Evolutionary conservation across 1,140 invertebrate genomes (phyloP).

Genomic region (Drosophila fuyamai): DNA sequence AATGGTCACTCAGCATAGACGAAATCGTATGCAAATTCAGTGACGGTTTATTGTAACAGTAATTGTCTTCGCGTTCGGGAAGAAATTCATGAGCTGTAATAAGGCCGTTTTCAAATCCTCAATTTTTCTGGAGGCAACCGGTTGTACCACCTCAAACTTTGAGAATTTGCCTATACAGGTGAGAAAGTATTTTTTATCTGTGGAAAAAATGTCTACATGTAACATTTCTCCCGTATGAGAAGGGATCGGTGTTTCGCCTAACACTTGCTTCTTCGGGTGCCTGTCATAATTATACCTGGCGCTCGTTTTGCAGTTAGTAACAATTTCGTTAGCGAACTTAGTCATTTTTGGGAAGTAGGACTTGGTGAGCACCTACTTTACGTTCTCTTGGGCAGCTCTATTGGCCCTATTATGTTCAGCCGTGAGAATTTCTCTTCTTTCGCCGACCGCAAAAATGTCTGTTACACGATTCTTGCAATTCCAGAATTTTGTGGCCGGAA

Average conservation of each 20-base stretch:
- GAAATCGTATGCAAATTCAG: not conserved
- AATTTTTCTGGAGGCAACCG: not conserved
- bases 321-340: slow-evolving; percentile 19
- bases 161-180: not conserved
- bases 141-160: not conserved
- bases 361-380: too few relatives aligned
- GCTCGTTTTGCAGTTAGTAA: slow-evolving; percentile 32
- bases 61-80: not conserved
- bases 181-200: not conserved
- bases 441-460: slow-evolving; percentile 2
- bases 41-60: slow-evolving; percentile 8
- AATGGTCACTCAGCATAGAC: not conserved
- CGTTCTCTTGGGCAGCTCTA: too few relatives aligned
- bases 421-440: slow-evolving; percentile 1
- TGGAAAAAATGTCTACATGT: not conserved
- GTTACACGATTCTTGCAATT: slow-evolving; percentile 10
- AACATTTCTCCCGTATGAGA: slow-evolving; percentile 5
- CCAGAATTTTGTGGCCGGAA: slow-evolving; percentile 20
- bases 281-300: slow-evolving; percentile 7
- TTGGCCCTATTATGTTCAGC: too few relatives aligned
- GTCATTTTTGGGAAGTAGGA: not conserved
- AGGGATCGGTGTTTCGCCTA: slow-evolving; percentile 19
- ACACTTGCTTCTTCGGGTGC: slow-evolving; percentile 7
- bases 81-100: slow-evolving; percentile 1
- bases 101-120: not conserved